A percentile compares a stretch with the other conserved stretches of the same genome.
These are phyloP conservation scores for Microtus ochrogaster DNA, from an alignment of 2,113 vertebrate genomes.

Conservation along the genomic window DNA sequence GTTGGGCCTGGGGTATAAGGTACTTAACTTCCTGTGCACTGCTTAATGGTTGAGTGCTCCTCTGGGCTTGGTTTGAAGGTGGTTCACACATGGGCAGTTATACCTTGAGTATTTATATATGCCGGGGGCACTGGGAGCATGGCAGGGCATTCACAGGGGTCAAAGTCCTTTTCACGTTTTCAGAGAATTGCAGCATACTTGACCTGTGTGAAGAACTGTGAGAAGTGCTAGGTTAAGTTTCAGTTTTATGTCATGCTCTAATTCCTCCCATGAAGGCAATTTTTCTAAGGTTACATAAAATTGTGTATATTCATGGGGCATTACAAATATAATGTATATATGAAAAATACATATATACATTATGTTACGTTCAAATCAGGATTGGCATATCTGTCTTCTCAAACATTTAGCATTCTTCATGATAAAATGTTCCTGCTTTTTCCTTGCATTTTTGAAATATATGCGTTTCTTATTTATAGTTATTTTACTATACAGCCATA, in stretches of 20 bases:
- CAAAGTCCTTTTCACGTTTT: not conserved
- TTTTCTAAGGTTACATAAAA: not conserved
- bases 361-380: not conserved
- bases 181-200: not conserved
- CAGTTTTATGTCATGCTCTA: not conserved
- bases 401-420: not conserved
- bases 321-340: too few relatives aligned
- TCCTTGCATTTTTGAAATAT: not conserved
- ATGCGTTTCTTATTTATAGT: not conserved
- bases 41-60: not conserved
- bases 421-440: not conserved
- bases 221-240: not conserved
- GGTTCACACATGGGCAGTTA: not conserved
- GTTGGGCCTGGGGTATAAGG: constrained; percentile 97
- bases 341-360: not conserved
- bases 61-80: not conserved
- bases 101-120: not conserved
- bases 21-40: constrained; percentile 76
- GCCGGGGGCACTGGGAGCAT: not conserved
- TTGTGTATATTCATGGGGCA: not conserved
- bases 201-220: not conserved
- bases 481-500: not conserved
- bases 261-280: constrained; percentile 13
- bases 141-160: not conserved
- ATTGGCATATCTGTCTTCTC: not conserved